Evolutionary conservation across 2,888 invertebrate genomes (phyloP).

Genomic region (Agriotes lineatus): DNA sequence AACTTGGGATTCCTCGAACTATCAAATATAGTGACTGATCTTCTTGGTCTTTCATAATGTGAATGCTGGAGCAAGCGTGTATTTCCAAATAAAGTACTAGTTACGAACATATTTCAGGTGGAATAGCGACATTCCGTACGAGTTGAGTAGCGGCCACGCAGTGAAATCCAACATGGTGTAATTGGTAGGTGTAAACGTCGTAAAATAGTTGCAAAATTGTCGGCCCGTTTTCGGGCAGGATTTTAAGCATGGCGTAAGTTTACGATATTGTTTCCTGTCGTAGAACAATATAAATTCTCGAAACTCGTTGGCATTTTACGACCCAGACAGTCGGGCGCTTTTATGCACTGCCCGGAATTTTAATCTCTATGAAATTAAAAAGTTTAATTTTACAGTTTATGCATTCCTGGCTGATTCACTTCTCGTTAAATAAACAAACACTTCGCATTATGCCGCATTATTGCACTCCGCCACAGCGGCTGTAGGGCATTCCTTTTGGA

Average conservation of each 20-base stretch:
- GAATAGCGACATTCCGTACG: no score
- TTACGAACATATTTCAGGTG: no score
- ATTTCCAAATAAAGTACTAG: no score
- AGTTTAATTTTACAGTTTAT: conserved; percentile 38
- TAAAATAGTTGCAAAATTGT: conserved; percentile 35
- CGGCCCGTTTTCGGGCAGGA: conserved; percentile 29
- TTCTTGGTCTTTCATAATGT: no score
- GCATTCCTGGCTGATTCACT: conserved; percentile 27
- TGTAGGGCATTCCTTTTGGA: no score
- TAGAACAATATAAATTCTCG: conserved; percentile 42
- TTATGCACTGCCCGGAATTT: conserved; percentile 37
- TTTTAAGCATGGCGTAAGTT: conserved; percentile 36
- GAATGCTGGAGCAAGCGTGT: no score
- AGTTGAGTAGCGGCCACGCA: neutral
- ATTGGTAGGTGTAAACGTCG: conserved; percentile 34
- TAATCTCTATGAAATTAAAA: conserved; percentile 45
- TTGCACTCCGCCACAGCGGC: no score
- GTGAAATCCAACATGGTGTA: conserved; percentile 7
- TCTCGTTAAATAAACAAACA: conserved; percentile 23
- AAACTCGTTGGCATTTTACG: conserved; percentile 41
- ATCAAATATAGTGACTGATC: no score
- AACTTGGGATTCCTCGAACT: no score
- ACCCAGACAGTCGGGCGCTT: conserved; percentile 39
- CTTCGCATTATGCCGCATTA: neutral
- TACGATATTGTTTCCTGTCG: conserved; percentile 37